A percentile compares a stretch with the other conserved stretches of the same genome.
phyloP scores from a whole-genome alignment of 2,797 vertebrate genomes.

The Yasuhikotakia modesta region DNA sequence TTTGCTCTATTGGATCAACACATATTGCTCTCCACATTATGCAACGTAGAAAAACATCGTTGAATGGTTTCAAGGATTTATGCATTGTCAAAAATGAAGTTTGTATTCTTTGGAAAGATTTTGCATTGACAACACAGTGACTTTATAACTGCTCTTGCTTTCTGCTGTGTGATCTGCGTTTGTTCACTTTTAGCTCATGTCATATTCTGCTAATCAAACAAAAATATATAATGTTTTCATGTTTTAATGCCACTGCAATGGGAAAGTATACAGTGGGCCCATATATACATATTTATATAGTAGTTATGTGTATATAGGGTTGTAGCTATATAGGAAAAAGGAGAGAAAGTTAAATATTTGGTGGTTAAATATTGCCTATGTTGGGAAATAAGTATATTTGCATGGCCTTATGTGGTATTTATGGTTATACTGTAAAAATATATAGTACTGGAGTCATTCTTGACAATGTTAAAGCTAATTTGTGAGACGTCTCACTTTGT shows the following conservation, averaged over 20 bases:
- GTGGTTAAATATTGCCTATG: neutral
- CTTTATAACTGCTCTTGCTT: slow-evolving; percentile 16
- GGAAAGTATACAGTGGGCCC: neutral
- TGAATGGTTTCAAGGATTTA: too few species aligned
- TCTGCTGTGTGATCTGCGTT: neutral
- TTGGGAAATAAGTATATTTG: neutral
- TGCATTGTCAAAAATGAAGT: too few species aligned
- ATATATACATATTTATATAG: too few species aligned
- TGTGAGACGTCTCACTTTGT: slow-evolving; percentile 1
- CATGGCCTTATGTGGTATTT: neutral
- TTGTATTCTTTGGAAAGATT: neutral
- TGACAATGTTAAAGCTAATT: neutral
- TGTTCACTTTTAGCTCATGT: neutral
- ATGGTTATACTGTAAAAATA: neutral
- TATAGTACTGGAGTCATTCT: neutral
- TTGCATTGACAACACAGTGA: slow-evolving; percentile 1
- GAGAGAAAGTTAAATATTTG: neutral
- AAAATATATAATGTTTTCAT: too few species aligned
- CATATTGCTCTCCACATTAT: too few species aligned
- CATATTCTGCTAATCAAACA: neutral
- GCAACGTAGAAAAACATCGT: too few species aligned
- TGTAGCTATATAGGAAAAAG: neutral
- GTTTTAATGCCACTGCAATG: neutral
- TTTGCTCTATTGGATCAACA: neutral
- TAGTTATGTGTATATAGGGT: too few species aligned